Conservation (phyloP, 1,140 invertebrate genomes). For the Trachymyrmex cornetzi region DNA sequence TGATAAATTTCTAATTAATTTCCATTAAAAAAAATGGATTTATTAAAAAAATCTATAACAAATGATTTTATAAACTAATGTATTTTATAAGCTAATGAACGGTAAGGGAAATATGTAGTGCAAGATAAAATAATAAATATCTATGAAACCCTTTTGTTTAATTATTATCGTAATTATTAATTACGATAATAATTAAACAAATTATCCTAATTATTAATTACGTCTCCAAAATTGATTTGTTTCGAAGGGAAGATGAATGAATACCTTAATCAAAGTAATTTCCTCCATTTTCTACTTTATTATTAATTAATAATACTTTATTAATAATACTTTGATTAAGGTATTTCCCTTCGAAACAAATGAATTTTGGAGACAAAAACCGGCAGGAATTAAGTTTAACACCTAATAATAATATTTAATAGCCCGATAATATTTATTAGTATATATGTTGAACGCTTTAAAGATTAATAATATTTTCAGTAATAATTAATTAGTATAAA, state of each 20-base stretch:
- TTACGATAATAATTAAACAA: too few relatives aligned
- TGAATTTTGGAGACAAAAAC: too few relatives aligned
- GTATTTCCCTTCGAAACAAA: too few relatives aligned
- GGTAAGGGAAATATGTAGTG: not conserved
- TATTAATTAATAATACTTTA: too few relatives aligned
- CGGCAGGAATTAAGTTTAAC: too few relatives aligned
- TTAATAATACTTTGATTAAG: too few relatives aligned
- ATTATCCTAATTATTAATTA: too few relatives aligned
- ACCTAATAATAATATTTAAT: not conserved
- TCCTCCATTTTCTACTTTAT: too few relatives aligned
- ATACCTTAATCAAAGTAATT: too few relatives aligned
- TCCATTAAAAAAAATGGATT: not conserved
- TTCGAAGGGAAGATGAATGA: too few relatives aligned
- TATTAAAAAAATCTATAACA: not conserved
- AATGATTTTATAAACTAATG: slow-evolving; percentile 7
- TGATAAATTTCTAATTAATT: slow-evolving; percentile 12
- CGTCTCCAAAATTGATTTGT: too few relatives aligned
- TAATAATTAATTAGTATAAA: slow-evolving; percentile 12
- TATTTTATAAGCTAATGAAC: not conserved
- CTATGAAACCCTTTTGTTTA: not conserved
- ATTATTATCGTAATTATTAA: too few relatives aligned
- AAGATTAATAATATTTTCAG: not conserved
- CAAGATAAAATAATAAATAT: not conserved
- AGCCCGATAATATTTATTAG: not conserved
- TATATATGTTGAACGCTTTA: not conserved